These are phyloP conservation scores for Noctua pronuba DNA, from an alignment of 2,888 invertebrate genomes.

Conservation along the genomic window DNA sequence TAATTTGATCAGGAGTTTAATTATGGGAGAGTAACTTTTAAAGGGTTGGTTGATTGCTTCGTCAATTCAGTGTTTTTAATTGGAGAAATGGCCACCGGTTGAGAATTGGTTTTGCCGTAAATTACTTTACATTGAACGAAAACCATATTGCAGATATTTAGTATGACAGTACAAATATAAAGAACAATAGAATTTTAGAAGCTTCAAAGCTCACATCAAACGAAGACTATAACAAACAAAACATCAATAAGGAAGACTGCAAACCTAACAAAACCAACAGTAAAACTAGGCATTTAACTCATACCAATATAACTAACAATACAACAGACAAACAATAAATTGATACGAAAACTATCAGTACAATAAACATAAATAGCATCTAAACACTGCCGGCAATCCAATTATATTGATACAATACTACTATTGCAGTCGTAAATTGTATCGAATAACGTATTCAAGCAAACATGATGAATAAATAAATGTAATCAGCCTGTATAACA, in stretches of 20 bases:
- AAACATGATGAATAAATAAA: conserved; percentile 52
- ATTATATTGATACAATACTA: conserved; percentile 60
- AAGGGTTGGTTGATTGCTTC: conserved; percentile 3
- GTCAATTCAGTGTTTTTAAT: conserved; percentile 6
- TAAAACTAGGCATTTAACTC: conserved; percentile 43
- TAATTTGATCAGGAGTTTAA: conserved; percentile 23
- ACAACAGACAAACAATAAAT: conserved; percentile 44
- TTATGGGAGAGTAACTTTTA: neutral
- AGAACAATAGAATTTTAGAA: neutral
- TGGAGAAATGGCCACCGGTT: neutral
- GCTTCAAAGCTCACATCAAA: neutral
- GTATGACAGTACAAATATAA: neutral
- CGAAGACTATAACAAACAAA: conserved; percentile 1
- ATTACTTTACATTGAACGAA: neutral
- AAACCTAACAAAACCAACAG: conserved; percentile 3
- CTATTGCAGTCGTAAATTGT: conserved; percentile 59
- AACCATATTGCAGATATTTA: neutral
- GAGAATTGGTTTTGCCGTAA: neutral
- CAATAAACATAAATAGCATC: conserved; percentile 60
- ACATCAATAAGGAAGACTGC: conserved; percentile 22
- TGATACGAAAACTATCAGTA: conserved; percentile 46
- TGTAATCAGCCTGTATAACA: conserved; percentile 11
- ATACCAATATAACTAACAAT: conserved; percentile 49
- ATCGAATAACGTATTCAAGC: conserved; percentile 51
- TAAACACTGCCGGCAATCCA: conserved; percentile 56